A percentile compares a stretch with the other conserved stretches of the same genome.
phyloP scores from a whole-genome alignment of 2,888 invertebrate species.

The Polylopha cassiicola region DNA sequence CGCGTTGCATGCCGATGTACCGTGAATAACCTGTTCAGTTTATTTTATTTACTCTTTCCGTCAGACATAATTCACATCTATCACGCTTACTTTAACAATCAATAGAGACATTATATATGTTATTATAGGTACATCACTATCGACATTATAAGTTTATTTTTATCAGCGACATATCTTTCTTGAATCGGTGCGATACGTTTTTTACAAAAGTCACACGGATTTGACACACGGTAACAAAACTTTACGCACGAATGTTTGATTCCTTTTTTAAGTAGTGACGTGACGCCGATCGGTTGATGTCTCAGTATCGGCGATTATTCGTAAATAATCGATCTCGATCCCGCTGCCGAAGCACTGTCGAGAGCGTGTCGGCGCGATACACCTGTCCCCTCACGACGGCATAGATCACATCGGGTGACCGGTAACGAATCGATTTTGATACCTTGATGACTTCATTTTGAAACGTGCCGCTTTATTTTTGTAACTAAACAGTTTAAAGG shows the following conservation, averaged over 20 bases:
- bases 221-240: conserved; percentile 28
- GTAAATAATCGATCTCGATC: conserved; percentile 62
- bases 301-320: conserved; percentile 50
- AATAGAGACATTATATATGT: conserved; percentile 1
- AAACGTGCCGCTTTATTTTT: conserved; percentile 56
- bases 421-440: conserved; percentile 66
- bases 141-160: too few relatives aligned
- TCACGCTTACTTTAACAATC: conserved; percentile 9
- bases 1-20: conserved; percentile 45
- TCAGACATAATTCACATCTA: conserved; percentile 8
- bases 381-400: conserved; percentile 58
- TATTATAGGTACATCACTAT: too few relatives aligned
- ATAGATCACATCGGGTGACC: conserved; percentile 64
- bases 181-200: too few relatives aligned
- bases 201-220: conserved; percentile 15
- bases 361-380: conserved; percentile 46
- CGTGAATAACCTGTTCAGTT: conserved; percentile 41
- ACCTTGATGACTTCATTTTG: conserved; percentile 63
- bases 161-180: too few relatives aligned
- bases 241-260: conserved; percentile 64
- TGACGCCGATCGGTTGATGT: conserved; percentile 50
- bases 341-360: conserved; percentile 53
- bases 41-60: conserved; percentile 29
- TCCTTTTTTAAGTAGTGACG: conserved; percentile 60
- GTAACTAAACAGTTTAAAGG: conserved; percentile 38